Evolutionary conservation across 1,140 invertebrate genomes (phyloP), one percentile per base, ranked within the genome.

Genomic region (Philopotamus ludificatus): DNA sequence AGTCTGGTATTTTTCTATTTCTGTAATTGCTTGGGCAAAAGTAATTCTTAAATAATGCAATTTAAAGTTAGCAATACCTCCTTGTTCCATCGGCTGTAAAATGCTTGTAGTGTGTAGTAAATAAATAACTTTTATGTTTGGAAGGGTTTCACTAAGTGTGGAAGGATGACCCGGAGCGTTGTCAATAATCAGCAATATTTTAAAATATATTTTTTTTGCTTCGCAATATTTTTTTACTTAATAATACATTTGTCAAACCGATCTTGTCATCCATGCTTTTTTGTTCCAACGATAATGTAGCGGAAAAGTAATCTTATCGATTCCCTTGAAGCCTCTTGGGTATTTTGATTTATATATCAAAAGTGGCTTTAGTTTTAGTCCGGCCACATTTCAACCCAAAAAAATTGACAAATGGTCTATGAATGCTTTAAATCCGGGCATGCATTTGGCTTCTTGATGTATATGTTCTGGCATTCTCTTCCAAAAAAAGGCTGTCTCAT

Each of bases 171-270:
- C 44, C 44, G 44, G 44, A 47, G 44, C 15, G 15, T 47, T 47
- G 15, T 47, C 44, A 16, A 47, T 4, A 47, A 47, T 47, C 44
- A 47, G 18, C 15, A 47, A n/a, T n/a, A n/a, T n/a, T n/a, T n/a
- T n/a, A n/a, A n/a, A n/a, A n/a, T n/a, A n/a, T n/a, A n/a, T n/a
- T n/a, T n/a, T n/a, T n/a, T n/a, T n/a, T n/a, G n/a, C n/a, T n/a
- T n/a, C n/a, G n/a, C n/a, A n/a, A n/a, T n/a, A n/a, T n/a, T 47
- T 47, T 47, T 47, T 47, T 47, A 47, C 44, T 47, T 47, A 47
- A 47, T 47, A 47, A 47, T 9, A 47, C 44, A 47, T 15, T 47
- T 47, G 15, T 47, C 3, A 47, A 47, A 47, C 44, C 44, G 18
- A 16, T 47, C 44, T 15, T 47, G 44, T 47, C 44, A 47, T 47